Percentiles rank a stretch among this genome's conserved stretches.
Conservation (phyloP, 1,140 invertebrate genomes). For the Bombus terrestris region DNA sequence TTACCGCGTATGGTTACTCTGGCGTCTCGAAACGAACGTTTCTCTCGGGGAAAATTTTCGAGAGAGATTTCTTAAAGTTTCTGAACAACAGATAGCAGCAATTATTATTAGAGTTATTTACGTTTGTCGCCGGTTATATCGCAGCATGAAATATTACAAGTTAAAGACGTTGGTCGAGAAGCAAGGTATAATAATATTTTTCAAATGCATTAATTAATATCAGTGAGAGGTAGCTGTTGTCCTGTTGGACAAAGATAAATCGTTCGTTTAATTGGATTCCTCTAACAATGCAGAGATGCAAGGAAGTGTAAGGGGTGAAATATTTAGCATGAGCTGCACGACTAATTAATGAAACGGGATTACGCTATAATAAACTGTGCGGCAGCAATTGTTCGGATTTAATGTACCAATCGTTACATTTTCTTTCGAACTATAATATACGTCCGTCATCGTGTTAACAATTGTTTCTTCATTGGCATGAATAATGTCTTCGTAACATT, state of each 20-base stretch:
- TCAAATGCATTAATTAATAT: constrained; percentile 21
- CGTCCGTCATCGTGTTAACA: background rate
- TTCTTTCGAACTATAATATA: background rate
- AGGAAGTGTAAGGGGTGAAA: constrained; percentile 37
- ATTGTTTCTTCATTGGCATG: background rate
- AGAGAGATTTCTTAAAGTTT: background rate
- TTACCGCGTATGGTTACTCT: background rate
- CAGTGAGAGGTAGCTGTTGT: background rate
- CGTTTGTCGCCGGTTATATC: background rate
- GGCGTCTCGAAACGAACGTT: background rate
- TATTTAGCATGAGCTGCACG: constrained; percentile 20
- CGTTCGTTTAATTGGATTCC: constrained; percentile 45
- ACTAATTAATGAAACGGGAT: constrained; percentile 42
- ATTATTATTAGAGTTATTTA: background rate
- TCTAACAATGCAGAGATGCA: constrained; percentile 6
- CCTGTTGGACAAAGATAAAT: constrained; percentile 37
- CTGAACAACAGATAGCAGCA: background rate
- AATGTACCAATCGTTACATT: background rate
- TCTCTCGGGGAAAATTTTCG: background rate
- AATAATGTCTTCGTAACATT: background rate
- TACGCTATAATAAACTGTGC: constrained; percentile 24
- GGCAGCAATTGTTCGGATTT: background rate
- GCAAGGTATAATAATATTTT: constrained; percentile 13
- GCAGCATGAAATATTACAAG: background rate
- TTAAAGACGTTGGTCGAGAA: background rate